Base-by-base conservation (phyloP, 1,140 invertebrate species). In the Yoshiicerus persimilis region DNA sequence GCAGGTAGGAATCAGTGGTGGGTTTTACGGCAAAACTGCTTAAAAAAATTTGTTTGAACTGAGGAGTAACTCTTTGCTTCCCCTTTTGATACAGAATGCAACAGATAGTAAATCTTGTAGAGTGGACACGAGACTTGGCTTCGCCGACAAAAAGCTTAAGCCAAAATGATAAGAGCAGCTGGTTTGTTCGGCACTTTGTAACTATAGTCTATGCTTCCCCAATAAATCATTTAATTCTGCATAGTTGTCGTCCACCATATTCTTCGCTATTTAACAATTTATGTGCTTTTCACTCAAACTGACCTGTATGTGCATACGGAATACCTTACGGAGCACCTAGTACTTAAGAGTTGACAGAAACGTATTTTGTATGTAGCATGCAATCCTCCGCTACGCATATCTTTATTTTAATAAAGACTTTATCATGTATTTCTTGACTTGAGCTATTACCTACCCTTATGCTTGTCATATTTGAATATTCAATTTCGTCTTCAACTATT, bases 151-250 rank as follows among this genome's bases (percentile, higher is more conserved):
- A 80, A 25, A 70, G 64, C 64, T 30, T 70, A 70, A 70, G 64
- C 47, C 66, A 70, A 80, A 80, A 80, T 34, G 64, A 70, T 30
- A 70, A n/a, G 75, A 80, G 75, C 75, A 80, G 75, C 75, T 80
- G 47, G 47, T n/a, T 56, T 56, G 16, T 56, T 56, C 47, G 47
- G 75, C 75, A 36, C 75, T 80, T 36, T 80, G 30, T 80, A 80
- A 80, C 30, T 80, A 36, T 36, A 80, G n/a, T n/a, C n/a, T 34
- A 80, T n/a, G 20, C 30, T 80, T 80, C 75, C 8, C 20, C 23
- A 80, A 80, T 80, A 80, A 80, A 80, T 80, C 75, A 80, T 32
- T 80, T 80, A 80, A 80, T 80, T 80, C 75, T 80, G 75, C 75
- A 80, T 80, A 38, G 30, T 80, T 80, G 75, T 80, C 75, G n/a